Conservation (phyloP, 2,113 vertebrate genomes). For the Prunella himalayana region DNA sequence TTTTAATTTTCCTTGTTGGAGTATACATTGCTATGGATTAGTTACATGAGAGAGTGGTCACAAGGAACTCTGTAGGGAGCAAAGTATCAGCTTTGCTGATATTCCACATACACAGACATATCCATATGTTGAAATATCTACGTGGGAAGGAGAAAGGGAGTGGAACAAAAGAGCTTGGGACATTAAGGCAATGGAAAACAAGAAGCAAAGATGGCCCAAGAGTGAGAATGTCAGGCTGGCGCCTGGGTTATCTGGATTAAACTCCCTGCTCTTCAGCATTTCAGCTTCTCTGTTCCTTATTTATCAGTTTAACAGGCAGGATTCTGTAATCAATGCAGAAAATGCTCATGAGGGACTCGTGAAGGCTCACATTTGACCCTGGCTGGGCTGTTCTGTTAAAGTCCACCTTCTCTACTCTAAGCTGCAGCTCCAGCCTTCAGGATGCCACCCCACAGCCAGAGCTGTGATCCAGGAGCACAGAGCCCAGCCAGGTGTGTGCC, state of each 20-base stretch:
- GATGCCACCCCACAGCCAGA: neutral
- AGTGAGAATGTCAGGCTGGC: neutral
- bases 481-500: neutral
- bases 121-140: constrained; percentile 51
- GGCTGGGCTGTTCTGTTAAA: neutral
- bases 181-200: constrained; percentile 17
- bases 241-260: constrained; percentile 1
- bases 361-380: neutral
- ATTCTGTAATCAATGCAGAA: neutral
- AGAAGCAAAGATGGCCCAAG: neutral
- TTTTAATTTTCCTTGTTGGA: constrained; percentile 54
- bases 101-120: constrained; percentile 37
- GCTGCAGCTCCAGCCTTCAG: neutral
- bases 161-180: constrained; percentile 17
- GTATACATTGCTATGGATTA: constrained; percentile 51
- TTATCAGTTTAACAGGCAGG: neutral
- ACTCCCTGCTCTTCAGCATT: neutral
- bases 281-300: neutral
- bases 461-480: neutral
- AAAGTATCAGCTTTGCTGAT: constrained; percentile 58
- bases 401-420: neutral
- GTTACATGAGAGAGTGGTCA: constrained; percentile 58
- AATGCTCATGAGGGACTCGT: neutral
- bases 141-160: constrained; percentile 31
- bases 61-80: constrained; percentile 39